These are phyloP conservation scores for Acleris laterana DNA, from an alignment of 2,888 invertebrate genomes.

Conservation along the genomic window DNA sequence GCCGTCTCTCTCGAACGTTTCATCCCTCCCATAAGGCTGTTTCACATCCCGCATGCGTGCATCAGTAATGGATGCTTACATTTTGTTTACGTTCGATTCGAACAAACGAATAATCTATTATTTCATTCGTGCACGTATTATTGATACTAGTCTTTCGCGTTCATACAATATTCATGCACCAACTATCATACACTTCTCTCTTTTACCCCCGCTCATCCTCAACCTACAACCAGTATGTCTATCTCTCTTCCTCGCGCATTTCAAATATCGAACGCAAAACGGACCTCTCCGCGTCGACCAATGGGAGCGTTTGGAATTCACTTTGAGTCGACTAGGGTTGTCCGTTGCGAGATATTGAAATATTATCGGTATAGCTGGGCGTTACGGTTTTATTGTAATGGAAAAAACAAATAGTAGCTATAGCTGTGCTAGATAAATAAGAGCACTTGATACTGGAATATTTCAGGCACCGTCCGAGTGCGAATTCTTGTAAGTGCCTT, in stretches of 20 bases:
- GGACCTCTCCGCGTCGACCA: conserved; percentile 54
- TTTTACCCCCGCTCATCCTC: conserved; percentile 41
- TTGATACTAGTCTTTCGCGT: conserved; percentile 77
- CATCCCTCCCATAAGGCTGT: conserved; percentile 41
- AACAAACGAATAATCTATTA: conserved; percentile 85
- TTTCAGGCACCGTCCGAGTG: conserved; percentile 75
- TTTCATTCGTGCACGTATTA: conserved; percentile 84
- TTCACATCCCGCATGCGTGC: conserved; percentile 56
- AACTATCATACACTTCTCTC: conserved; percentile 59
- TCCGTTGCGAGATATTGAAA: conserved; percentile 76
- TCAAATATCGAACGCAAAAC: conserved; percentile 62
- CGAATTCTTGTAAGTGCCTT: conserved; percentile 79
- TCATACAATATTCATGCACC: conserved; percentile 75
- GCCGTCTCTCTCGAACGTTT: conserved; percentile 56
- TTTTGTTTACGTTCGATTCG: conserved; percentile 83
- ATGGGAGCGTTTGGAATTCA: conserved; percentile 70
- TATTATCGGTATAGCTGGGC: conserved; percentile 78
- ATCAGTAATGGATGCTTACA: conserved; percentile 81
- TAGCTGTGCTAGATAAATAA: conserved; percentile 65
- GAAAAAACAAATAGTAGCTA: conserved; percentile 78
- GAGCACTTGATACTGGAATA: conserved; percentile 71
- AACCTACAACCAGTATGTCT: conserved; percentile 30
- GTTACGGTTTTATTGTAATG: conserved; percentile 76
- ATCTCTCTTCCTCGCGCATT: conserved; percentile 56
- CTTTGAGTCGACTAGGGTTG: conserved; percentile 68